Evolutionary conservation across 2,113 vertebrate species (phyloP).

Genomic region (Sinocyclocheilus rhinocerous): DNA sequence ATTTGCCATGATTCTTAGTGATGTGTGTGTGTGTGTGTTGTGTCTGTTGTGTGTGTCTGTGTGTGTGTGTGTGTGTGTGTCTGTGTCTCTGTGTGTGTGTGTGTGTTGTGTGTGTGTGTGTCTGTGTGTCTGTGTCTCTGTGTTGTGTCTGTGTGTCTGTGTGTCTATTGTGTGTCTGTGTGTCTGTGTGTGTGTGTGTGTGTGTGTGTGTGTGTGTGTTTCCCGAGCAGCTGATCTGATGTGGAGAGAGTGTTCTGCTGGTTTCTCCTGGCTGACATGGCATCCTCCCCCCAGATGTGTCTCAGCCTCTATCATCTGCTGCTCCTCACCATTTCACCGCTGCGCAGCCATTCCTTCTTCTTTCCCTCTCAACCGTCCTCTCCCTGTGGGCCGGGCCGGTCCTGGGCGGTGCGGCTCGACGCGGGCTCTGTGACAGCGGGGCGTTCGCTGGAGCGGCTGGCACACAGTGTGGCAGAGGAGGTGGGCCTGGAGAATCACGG

Average conservation of each 20-base stretch:
- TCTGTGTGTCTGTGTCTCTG: no score
- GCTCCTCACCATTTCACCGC: constrained; percentile 58
- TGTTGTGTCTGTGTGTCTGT: no score
- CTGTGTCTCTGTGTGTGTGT: no score
- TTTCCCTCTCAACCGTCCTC: constrained; percentile 11
- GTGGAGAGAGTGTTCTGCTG: background rate
- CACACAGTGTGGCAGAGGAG: constrained; percentile 78
- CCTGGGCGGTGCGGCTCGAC: constrained; percentile 86
- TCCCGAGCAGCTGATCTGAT: constrained; percentile 66
- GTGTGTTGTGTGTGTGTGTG: no score
- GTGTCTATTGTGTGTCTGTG: no score
- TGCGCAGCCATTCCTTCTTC: constrained; percentile 41
- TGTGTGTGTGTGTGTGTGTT: background rate
- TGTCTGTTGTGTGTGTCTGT: no score
- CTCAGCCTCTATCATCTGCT: constrained; percentile 61
- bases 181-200: no score
- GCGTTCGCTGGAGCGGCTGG: constrained; percentile 69
- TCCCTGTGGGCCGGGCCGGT: constrained; percentile 71
- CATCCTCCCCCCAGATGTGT: constrained; percentile 55
- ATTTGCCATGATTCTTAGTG: no score
- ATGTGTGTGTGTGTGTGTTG: no score
- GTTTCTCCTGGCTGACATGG: constrained; percentile 67
- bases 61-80: no score
- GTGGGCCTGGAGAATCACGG: constrained; percentile 86
- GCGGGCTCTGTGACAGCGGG: constrained; percentile 48